Percentiles rank a stretch among this genome's conserved stretches.
Evolutionary conservation across 2,888 invertebrate genomes (phyloP).

Genomic region (Thysanoteuthis rhombus): DNA sequence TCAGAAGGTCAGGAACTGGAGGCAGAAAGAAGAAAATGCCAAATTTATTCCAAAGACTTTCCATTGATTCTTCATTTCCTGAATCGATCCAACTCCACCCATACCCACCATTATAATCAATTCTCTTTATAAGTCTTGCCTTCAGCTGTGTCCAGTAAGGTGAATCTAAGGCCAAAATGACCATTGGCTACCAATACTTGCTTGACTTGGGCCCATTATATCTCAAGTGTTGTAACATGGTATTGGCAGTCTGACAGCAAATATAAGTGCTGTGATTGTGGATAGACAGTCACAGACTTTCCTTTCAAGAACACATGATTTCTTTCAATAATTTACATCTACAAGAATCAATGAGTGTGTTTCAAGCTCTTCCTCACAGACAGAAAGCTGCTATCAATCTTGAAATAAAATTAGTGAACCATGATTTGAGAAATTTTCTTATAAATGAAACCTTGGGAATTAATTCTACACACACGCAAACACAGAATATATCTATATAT

Average conservation of each 20-base stretch:
- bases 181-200: neutral
- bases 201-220: neutral
- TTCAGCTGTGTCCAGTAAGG: neutral
- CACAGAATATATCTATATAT: too few relatives aligned
- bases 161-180: neutral
- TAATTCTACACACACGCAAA: too few relatives aligned
- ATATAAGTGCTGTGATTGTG: neutral
- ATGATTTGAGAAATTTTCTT: neutral
- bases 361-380: neutral
- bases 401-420: neutral
- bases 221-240: neutral
- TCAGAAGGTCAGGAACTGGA: slow-evolving; percentile 12
- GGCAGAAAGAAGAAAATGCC: slow-evolving; percentile 12
- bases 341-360: neutral
- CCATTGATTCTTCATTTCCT: neutral
- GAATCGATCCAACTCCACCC: neutral
- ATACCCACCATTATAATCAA: neutral
- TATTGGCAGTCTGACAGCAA: neutral
- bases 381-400: neutral
- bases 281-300: neutral
- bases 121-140: neutral
- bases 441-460: too few relatives aligned
- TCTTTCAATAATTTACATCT: neutral
- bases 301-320: neutral
- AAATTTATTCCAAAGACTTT: slow-evolving; percentile 12